These are phyloP conservation scores for Chaetodon trifascialis DNA, from an alignment of 2,113 vertebrate species.

Conservation along the genomic window DNA sequence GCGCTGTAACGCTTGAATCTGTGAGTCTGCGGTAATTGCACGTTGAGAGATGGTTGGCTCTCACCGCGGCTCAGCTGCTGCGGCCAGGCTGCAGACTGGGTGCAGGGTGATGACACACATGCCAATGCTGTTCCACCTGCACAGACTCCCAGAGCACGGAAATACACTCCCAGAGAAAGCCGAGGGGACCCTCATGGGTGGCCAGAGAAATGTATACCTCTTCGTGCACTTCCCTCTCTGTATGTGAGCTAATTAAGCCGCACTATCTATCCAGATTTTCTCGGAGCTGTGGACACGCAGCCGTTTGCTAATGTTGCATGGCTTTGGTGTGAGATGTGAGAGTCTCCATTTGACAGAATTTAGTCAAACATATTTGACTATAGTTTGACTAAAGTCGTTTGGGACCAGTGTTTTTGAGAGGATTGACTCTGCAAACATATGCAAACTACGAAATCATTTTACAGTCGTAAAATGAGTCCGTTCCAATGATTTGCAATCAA, in stretches of 20 bases:
- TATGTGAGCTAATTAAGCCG: slow-evolving; percentile 73
- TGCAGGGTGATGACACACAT: slow-evolving; percentile 90
- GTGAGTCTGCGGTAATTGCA: slow-evolving; percentile 70
- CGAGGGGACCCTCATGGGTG: slow-evolving; percentile 87
- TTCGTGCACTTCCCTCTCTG: slow-evolving; percentile 57
- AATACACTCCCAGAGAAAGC: slow-evolving; percentile 78
- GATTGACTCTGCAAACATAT: neutral
- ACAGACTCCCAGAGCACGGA: slow-evolving; percentile 78
- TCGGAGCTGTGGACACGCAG: slow-evolving; percentile 15
- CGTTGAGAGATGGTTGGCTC: slow-evolving; percentile 77
- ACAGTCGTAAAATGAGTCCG: no score
- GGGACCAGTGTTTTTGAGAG: neutral
- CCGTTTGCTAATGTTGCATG: slow-evolving; percentile 13
- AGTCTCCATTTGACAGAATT: neutral
- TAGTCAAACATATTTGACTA: neutral
- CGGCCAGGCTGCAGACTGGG: slow-evolving; percentile 64
- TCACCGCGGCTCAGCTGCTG: slow-evolving; percentile 75
- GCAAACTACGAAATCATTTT: no score
- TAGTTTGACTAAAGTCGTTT: neutral
- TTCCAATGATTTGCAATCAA: no score
- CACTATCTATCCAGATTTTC: slow-evolving; percentile 35
- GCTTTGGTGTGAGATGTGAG: neutral
- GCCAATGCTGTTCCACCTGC: slow-evolving; percentile 90
- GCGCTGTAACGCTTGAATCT: slow-evolving; percentile 43
- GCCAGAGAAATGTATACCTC: slow-evolving; percentile 78